phyloP scores from a whole-genome alignment of 2,113 vertebrate genomes.

The Campylorhamphus procurvoides region DNA sequence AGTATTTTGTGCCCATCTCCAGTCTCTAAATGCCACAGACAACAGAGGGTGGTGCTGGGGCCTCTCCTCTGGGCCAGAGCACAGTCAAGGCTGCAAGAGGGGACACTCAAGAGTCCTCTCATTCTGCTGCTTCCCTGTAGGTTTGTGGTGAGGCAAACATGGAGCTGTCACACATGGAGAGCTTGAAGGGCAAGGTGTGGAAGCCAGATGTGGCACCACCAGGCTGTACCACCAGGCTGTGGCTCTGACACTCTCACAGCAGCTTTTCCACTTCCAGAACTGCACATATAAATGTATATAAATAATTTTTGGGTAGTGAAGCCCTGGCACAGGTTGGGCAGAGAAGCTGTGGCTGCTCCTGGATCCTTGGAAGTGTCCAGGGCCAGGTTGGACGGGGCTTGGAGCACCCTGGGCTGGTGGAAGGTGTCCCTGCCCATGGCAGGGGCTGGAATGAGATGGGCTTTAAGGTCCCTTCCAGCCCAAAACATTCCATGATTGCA shows the following conservation, averaged over 20 bases:
- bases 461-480: background rate
- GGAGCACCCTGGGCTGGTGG: fast-evolving
- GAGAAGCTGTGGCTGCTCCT: background rate
- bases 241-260: fast-evolving
- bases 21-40: background rate
- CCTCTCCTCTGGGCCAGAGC: background rate
- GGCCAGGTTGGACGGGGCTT: background rate
- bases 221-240: fast-evolving
- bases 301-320: fast-evolving
- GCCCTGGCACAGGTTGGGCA: background rate
- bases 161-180: fast-evolving
- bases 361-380: background rate
- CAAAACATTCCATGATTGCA: background rate
- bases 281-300: background rate
- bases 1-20: background rate
- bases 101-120: background rate
- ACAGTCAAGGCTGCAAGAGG: fast-evolving
- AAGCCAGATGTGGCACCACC: background rate
- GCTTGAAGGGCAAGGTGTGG: fast-evolving
- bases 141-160: fast-evolving
- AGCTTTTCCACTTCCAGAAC: background rate
- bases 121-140: background rate
- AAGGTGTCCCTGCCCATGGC: background rate
- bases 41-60: fast-evolving
- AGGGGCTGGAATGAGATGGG: background rate